A percentile compares a stretch with the other conserved stretches of the same genome.
Evolutionary conservation across 2,797 vertebrate species (phyloP).

Genomic region (Anabacerthia variegaticeps): DNA sequence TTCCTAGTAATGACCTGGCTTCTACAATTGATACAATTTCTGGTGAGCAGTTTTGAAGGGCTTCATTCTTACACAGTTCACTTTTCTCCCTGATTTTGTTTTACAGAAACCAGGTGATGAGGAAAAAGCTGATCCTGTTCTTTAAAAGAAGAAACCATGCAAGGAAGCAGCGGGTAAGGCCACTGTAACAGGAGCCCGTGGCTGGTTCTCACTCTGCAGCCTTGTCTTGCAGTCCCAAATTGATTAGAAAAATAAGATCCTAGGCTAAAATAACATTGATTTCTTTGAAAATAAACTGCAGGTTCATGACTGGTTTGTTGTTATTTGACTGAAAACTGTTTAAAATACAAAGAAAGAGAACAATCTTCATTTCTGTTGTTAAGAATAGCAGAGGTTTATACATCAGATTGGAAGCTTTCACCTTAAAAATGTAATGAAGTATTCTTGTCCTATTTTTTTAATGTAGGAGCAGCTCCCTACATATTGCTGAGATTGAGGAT

Average conservation of each 20-base stretch:
- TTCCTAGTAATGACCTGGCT: neutral
- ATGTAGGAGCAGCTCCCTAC: too few species aligned
- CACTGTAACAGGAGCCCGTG: neutral
- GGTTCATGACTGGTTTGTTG: neutral
- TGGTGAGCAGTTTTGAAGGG: neutral
- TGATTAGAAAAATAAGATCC: neutral
- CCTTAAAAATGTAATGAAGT: too few species aligned
- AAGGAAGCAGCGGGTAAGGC: constrained; percentile 95
- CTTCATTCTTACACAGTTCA: neutral
- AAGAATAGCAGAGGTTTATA: too few species aligned
- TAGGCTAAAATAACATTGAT: neutral
- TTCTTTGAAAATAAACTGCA: neutral
- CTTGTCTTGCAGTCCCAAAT: neutral
- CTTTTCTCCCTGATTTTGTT: neutral
- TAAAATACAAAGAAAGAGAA: neutral
- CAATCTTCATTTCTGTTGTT: too few species aligned
- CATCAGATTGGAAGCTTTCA: too few species aligned
- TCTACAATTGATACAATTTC: neutral
- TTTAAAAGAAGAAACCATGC: constrained; percentile 99
- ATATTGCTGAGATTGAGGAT: too few species aligned
- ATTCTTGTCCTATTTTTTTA: too few species aligned
- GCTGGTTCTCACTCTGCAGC: neutral
- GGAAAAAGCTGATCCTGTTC: constrained; percentile 98
- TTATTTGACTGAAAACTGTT: neutral
- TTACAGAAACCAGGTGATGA: constrained; percentile 97